phyloP scores from a whole-genome alignment of 2,888 invertebrate genomes.

The Doris montereyensis region DNA sequence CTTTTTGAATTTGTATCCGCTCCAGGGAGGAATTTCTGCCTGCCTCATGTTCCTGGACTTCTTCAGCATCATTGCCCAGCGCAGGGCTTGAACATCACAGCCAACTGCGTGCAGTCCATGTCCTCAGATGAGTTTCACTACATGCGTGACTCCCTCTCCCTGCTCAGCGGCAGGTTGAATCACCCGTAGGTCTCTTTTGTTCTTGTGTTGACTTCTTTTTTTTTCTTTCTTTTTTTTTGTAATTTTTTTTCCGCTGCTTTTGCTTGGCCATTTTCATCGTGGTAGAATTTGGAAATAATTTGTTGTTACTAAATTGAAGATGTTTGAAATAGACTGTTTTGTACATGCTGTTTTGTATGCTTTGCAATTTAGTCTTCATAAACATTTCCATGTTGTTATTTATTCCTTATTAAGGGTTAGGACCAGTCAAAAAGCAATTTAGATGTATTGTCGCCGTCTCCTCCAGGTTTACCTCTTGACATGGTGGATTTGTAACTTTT shows the following conservation, averaged over 20 bases:
- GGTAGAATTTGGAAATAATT: too few relatives aligned
- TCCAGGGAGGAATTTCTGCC: constrained; percentile 93
- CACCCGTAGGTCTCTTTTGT: constrained; percentile 71
- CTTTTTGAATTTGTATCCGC: constrained; percentile 48
- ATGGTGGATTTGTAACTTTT: background rate
- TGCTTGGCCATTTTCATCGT: background rate
- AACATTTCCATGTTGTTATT: background rate
- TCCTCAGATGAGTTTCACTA: constrained; percentile 95
- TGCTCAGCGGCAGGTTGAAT: constrained; percentile 82
- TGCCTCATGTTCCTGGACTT: constrained; percentile 98
- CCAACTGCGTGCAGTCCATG: constrained; percentile 97
- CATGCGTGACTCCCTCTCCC: constrained; percentile 88
- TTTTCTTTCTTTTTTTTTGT: background rate
- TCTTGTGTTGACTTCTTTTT: background rate
- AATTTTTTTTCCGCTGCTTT: background rate
- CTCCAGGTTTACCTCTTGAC: too few relatives aligned
- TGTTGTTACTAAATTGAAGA: background rate
- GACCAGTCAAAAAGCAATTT: background rate
- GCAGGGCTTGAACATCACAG: constrained; percentile 96
- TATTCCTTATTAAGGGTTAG: background rate
- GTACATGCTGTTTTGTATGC: too few relatives aligned
- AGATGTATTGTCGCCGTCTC: background rate
- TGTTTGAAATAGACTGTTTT: too few relatives aligned
- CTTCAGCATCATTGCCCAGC: constrained; percentile 98
- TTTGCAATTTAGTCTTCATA: too few relatives aligned